Evolutionary conservation across 2,888 invertebrate species (phyloP).

Genomic region (Rosalia funebris): DNA sequence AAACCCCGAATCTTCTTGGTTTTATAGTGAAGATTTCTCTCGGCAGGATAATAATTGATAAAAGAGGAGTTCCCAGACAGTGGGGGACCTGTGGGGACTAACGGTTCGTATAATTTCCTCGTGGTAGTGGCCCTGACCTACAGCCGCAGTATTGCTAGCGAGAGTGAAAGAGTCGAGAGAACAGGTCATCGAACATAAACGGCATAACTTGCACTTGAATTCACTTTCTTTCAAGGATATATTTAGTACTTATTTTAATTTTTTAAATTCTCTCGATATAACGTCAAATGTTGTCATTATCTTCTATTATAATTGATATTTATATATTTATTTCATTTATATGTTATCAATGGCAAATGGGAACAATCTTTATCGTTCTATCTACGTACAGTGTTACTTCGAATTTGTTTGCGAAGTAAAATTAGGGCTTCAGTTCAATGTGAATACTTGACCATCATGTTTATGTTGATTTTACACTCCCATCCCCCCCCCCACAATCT

Average conservation of each 20-base stretch:
- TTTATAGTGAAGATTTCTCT: conserved; percentile 47
- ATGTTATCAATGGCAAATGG: too few species aligned
- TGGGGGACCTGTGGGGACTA: conserved; percentile 27
- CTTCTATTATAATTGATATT: too few species aligned
- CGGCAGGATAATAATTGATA: conserved; percentile 35
- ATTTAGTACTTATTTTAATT: background rate
- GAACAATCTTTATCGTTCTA: too few species aligned
- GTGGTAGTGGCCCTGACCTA: conserved; percentile 30
- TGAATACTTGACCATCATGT: too few species aligned
- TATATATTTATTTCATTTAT: too few species aligned
- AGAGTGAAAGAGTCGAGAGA: conserved; percentile 20
- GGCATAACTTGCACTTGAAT: conserved; percentile 21
- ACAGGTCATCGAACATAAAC: conserved; percentile 14
- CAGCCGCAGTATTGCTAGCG: conserved; percentile 19
- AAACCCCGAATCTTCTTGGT: conserved; percentile 38
- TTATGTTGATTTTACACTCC: too few species aligned
- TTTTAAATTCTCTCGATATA: too few species aligned
- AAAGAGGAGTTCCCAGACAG: conserved; percentile 38
- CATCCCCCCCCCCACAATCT: too few species aligned
- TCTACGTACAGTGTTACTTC: too few species aligned
- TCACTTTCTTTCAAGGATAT: conserved; percentile 27
- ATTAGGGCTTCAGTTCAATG: too few species aligned
- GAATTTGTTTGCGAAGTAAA: too few species aligned
- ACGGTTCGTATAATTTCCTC: conserved; percentile 13
- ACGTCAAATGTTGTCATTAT: too few species aligned